phyloP scores from a whole-genome alignment of 2,113 vertebrate genomes.

The Circaetus cinerascens region DNA sequence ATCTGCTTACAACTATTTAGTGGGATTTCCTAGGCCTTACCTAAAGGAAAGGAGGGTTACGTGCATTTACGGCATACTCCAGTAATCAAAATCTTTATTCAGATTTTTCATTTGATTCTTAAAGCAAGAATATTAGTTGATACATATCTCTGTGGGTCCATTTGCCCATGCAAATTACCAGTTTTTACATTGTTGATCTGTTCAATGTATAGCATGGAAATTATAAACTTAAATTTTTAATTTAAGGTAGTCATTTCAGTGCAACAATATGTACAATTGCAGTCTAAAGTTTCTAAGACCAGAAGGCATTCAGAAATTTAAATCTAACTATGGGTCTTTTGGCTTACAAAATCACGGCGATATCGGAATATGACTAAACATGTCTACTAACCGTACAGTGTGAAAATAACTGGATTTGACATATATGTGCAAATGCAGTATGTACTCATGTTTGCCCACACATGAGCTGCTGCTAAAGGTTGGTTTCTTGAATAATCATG shows the following conservation, averaged over 20 bases:
- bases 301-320: not conserved
- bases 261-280: not conserved
- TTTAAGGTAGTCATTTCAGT: not conserved
- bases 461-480: not conserved
- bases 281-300: not conserved
- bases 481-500: not conserved
- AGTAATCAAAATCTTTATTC: not conserved
- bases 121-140: not conserved
- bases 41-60: not conserved
- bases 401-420: not conserved
- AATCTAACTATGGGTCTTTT: not conserved
- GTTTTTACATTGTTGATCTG: not conserved
- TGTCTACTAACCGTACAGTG: not conserved
- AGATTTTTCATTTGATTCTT: not conserved
- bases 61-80: not conserved
- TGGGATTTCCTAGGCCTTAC: not conserved
- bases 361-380: rapidly evolving
- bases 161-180: rapidly evolving
- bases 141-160: not conserved
- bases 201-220: not conserved
- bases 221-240: rapidly evolving
- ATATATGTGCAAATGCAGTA: not conserved
- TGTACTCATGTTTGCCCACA: not conserved
- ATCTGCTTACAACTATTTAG: not conserved
- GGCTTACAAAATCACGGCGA: not conserved